Evolutionary conservation across 2,888 invertebrate species (phyloP).

Genomic region (Volucella inflata): DNA sequence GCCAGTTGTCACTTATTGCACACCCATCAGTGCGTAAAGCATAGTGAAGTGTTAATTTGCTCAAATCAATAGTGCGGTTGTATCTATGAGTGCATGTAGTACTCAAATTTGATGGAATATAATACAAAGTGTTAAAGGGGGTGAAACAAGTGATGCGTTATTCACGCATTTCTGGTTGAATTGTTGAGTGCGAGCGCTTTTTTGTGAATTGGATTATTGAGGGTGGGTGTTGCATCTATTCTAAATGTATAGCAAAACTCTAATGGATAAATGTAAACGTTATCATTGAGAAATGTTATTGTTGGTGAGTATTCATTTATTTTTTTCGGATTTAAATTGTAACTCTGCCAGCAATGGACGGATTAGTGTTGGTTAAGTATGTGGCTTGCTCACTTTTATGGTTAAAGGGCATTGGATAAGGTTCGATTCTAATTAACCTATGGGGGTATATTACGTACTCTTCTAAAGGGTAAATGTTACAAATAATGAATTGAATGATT

Average conservation of each 20-base stretch:
- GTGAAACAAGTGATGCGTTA: constrained; percentile 27
- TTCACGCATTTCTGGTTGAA: constrained; percentile 48
- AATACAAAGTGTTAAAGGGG: constrained; percentile 29
- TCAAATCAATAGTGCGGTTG: constrained; percentile 53
- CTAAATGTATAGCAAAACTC: background rate
- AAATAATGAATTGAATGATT: background rate
- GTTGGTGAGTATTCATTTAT: constrained; percentile 37
- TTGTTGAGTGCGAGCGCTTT: constrained; percentile 3
- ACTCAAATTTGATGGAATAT: constrained; percentile 45
- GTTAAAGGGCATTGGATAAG: background rate
- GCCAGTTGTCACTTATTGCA: background rate
- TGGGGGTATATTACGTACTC: constrained; percentile 9
- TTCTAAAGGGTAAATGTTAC: constrained; percentile 11
- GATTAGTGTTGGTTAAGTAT: too few species aligned
- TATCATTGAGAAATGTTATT: constrained; percentile 33
- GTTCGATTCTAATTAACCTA: constrained; percentile 30
- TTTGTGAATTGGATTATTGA: constrained; percentile 2
- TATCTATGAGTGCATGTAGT: background rate
- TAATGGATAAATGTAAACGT: constrained; percentile 56
- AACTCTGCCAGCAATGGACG: too few species aligned
- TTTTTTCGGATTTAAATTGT: too few species aligned
- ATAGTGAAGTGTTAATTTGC: constrained; percentile 61
- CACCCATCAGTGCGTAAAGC: constrained; percentile 22
- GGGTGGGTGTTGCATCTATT: background rate
- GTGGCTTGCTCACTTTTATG: too few species aligned